Base-by-base conservation (phyloP, 2,888 invertebrate genomes). In the Harpagoxenus sublaevis region DNA sequence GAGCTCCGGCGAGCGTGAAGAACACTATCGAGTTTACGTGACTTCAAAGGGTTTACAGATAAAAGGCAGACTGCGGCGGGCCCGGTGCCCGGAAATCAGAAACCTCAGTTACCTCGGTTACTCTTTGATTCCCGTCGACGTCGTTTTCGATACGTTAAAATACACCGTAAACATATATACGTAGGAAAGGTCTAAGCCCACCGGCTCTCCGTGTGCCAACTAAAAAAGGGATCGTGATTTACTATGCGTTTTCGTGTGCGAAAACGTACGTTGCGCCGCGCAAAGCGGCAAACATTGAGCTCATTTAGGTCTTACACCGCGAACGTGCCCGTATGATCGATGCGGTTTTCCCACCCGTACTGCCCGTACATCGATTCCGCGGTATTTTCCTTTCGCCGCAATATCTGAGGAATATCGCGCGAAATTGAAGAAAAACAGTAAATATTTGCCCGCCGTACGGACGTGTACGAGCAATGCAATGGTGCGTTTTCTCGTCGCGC, bases 361-460 rank as follows among this genome's bases (percentile, higher is more conserved):
- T 18, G 28, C 6, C 23, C n/a, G 31, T 28, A n/a, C 55, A 42
- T 55, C 78, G 73, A 71, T 78, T 31, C 42, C 73, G 42, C 77
- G 71, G 28, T 77, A 77, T 73, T 78, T 70, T 78, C 42, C 48
- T 55, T 42, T n/a, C 55, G 15, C 23, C n/a, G 73, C 53, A 55
- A 71, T 73, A 51, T 51, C 42, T 53, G 53, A 55, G 78, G 12
- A 71, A 78, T 78, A 78, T 71, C 42, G n/a, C 55, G 73, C 28
- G 71, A 78, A 78, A 71, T 53, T 73, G 78, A 78, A 78, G 78
- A 78, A 78, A 77, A 78, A 71, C 73, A 71, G 73, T 73, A 78
- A 73, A 78, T 71, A 78, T 78, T 77, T 77, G 77, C 48, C 8
- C 9, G 70, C 42, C n/a, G 65, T 35, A 35, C 35, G 35, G 35